These are phyloP conservation scores for Eupithecia centaureata DNA, from an alignment of 2,888 invertebrate species.

Conservation along the genomic window DNA sequence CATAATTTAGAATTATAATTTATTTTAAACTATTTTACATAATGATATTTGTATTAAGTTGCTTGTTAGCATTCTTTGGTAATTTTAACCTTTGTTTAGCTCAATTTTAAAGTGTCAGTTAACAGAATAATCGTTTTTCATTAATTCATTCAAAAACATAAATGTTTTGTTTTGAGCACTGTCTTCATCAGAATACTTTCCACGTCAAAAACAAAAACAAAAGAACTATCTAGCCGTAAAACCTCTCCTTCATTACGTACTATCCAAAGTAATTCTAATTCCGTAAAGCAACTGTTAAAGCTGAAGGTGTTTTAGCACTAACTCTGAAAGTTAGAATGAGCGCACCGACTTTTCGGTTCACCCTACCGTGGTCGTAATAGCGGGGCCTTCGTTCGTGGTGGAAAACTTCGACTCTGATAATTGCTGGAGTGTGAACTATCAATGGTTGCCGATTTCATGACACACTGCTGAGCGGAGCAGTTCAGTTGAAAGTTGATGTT, in stretches of 20 bases:
- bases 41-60: too few species aligned
- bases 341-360: constrained; percentile 57
- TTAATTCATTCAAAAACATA: too few species aligned
- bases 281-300: constrained; percentile 48
- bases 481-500: not conserved
- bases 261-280: constrained; percentile 47
- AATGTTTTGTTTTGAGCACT: not conserved
- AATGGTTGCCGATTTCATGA: constrained; percentile 63
- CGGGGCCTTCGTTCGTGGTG: constrained; percentile 61
- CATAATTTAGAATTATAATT: too few species aligned
- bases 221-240: constrained; percentile 39
- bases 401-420: constrained; percentile 73
- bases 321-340: constrained; percentile 55
- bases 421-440: constrained; percentile 75
- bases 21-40: too few species aligned
- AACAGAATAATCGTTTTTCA: too few species aligned
- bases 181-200: not conserved
- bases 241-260: constrained; percentile 39
- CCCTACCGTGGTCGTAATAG: constrained; percentile 60
- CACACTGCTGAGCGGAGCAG: constrained; percentile 18
- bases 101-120: too few species aligned
- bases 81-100: too few species aligned
- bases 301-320: constrained; percentile 54
- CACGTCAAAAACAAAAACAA: constrained; percentile 31
- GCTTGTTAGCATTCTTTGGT: too few species aligned